These are phyloP conservation scores for Trimorus sp. DNA, from an alignment of 2,888 invertebrate species.

Conservation along the genomic window DNA sequence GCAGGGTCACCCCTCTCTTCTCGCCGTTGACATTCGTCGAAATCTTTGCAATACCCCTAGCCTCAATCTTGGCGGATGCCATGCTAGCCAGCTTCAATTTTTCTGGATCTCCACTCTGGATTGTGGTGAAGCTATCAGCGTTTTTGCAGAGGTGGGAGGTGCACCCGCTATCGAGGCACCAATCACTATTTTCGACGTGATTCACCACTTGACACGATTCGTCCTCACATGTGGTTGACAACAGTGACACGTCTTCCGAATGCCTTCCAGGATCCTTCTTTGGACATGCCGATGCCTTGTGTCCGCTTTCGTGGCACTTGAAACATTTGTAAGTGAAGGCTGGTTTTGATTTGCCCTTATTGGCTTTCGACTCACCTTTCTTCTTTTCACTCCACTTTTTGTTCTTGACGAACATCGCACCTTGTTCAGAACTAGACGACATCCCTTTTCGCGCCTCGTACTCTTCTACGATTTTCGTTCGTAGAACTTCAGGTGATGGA, in stretches of 20 bases:
- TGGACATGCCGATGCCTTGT: constrained; percentile 32
- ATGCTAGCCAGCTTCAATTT: constrained; percentile 24
- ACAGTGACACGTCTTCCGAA: not conserved
- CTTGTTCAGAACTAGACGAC: not conserved
- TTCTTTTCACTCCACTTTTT: not conserved
- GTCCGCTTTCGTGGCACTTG: constrained; percentile 24
- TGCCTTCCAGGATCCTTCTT: not conserved
- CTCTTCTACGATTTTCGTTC: constrained; percentile 45
- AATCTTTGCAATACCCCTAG: constrained; percentile 16
- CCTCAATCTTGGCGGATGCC: not conserved
- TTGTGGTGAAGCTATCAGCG: not conserved
- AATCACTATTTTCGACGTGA: not conserved
- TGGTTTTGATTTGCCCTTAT: not conserved
- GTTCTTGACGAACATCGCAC: constrained; percentile 16
- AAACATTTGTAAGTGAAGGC: constrained; percentile 15
- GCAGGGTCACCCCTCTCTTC: not conserved
- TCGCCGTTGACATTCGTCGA: not conserved
- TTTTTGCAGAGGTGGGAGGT: constrained; percentile 23
- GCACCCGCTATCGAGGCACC: constrained; percentile 50
- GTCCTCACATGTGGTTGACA: not conserved
- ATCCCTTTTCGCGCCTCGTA: constrained; percentile 19
- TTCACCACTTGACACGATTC: constrained; percentile 5
- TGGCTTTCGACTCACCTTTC: not conserved
- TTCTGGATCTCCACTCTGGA: not conserved
- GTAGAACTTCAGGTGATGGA: constrained; percentile 41